A percentile compares a stretch with the other conserved stretches of the same genome.
phyloP scores from a whole-genome alignment of 2,113 vertebrate genomes.

The Oceanites oceanicus region DNA sequence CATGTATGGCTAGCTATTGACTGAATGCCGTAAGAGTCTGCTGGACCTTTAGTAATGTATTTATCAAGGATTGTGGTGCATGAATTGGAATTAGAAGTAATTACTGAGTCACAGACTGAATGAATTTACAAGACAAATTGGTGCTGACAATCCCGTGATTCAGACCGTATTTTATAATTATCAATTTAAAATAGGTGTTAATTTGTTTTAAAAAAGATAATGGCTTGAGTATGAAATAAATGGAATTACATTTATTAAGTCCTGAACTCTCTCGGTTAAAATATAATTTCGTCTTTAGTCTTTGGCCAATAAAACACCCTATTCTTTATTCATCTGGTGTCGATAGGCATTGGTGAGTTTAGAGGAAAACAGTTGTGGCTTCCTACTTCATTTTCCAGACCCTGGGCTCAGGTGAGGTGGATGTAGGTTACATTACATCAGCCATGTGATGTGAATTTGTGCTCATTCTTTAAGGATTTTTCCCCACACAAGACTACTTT shows the following conservation, averaged over 20 bases:
- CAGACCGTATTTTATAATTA: not conserved
- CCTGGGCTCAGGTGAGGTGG: not conserved
- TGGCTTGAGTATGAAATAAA: not conserved
- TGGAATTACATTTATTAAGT: not conserved
- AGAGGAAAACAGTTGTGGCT: not conserved
- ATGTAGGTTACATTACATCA: not conserved
- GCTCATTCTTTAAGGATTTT: not conserved
- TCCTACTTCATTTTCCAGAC: not conserved
- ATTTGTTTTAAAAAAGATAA: not conserved
- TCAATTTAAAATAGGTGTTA: not conserved
- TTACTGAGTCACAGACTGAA: not conserved
- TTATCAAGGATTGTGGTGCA: not conserved
- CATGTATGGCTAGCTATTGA: not conserved
- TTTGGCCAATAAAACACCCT: not conserved
- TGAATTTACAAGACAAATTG: not conserved
- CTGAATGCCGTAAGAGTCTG: not conserved
- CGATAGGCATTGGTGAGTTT: not conserved
- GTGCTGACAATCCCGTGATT: not conserved
- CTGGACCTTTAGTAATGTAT: not conserved
- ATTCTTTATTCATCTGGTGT: not conserved
- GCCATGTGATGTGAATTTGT: not conserved
- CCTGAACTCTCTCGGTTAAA: not conserved
- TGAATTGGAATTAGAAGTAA: not conserved
- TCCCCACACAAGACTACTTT: not conserved
- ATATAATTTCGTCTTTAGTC: not conserved